Conservation (phyloP, 1,140 invertebrate species). For the Battus philenor region DNA sequence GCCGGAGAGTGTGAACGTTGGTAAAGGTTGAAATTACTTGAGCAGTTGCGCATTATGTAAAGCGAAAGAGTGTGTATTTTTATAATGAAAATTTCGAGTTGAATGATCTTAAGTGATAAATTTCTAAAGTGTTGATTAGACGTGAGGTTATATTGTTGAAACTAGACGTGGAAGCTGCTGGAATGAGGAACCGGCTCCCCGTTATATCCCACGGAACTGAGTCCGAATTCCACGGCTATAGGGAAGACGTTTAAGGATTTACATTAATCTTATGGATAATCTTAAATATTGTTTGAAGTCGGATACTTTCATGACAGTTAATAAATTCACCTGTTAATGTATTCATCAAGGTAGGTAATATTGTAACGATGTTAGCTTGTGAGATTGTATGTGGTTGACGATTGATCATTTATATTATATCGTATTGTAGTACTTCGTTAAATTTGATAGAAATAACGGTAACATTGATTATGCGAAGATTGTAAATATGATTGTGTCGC, state of each 20-base stretch:
- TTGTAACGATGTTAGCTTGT: conserved; percentile 71
- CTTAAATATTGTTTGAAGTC: conserved; percentile 64
- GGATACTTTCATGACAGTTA: conserved; percentile 62
- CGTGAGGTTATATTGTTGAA: conserved; percentile 45
- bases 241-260: conserved; percentile 40
- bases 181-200: conserved; percentile 39
- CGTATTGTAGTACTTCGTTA: conserved; percentile 61
- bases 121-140: conserved; percentile 58
- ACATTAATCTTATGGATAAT: conserved; percentile 69
- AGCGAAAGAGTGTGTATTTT: conserved; percentile 65
- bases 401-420: conserved; percentile 63
- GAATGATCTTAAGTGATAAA: conserved; percentile 36
- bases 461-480: conserved; percentile 47
- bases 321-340: conserved; percentile 72
- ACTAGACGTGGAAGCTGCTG: conserved; percentile 28
- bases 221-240: conserved; percentile 46
- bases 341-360: conserved; percentile 67
- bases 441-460: conserved; percentile 59
- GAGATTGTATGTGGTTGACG: conserved; percentile 64
- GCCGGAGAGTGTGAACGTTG: conserved; percentile 49
- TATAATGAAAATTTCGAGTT: conserved; percentile 63
- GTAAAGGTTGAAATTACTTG: conserved; percentile 32
- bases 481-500: conserved; percentile 64
- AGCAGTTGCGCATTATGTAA: conserved; percentile 29
- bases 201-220: conserved; percentile 27